Percentiles rank a stretch among this genome's conserved stretches.
phyloP scores from a whole-genome alignment of 2,113 vertebrate genomes.

The Neolamprologus falcicula region DNA sequence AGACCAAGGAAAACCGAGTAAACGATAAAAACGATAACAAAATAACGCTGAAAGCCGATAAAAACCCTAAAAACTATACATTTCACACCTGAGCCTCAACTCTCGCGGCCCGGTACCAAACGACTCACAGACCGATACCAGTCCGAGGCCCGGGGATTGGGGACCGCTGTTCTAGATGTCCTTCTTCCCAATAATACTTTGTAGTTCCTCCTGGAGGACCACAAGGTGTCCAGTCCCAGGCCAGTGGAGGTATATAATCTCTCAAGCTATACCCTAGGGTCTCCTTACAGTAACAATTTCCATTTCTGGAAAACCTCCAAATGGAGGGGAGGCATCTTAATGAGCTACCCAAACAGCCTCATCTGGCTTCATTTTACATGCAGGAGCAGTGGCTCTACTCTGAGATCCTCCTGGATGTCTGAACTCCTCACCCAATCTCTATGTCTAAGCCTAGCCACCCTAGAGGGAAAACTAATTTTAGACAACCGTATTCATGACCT shows the following conservation, averaged over 20 bases:
- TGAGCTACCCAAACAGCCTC: not conserved
- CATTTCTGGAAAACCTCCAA: not conserved
- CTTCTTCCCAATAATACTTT: not conserved
- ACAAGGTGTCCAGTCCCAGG: not conserved
- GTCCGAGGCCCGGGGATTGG: rapidly evolving
- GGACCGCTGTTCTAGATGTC: not conserved
- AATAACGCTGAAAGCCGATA: no score
- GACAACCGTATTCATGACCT: not conserved
- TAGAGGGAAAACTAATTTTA: not conserved
- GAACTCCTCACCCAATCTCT: not conserved
- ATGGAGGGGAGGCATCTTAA: not conserved
- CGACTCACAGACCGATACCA: rapidly evolving
- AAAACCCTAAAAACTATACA: no score
- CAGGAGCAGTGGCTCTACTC: not conserved
- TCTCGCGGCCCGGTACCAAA: no score
- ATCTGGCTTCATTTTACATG: not conserved
- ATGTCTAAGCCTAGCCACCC: not conserved
- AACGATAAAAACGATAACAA: no score
- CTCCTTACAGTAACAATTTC: not conserved
- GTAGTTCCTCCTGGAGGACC: not conserved
- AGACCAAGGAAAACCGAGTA: no score
- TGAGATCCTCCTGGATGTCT: not conserved
- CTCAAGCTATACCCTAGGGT: not conserved
- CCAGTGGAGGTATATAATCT: not conserved
- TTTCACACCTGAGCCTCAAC: no score